Evolutionary conservation across 2,113 vertebrate genomes (phyloP), one percentile per base, ranked within the genome.

Genomic region (Fukomys damarensis): DNA sequence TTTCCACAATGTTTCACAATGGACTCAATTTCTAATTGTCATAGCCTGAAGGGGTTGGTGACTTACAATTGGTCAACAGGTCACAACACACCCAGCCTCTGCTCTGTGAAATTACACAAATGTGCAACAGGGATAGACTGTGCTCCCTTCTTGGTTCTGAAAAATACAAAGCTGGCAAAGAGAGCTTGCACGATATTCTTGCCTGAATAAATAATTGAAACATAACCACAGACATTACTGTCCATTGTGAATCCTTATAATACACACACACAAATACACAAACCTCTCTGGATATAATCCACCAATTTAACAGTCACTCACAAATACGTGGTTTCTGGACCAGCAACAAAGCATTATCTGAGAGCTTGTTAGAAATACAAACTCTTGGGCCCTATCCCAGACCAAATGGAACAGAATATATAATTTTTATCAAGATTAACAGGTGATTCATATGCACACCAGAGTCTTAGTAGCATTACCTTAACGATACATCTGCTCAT

Each of bases 21-120:
- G 52, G 66, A 17, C 19, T 49, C 28, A 41, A 28, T 90, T 95
- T 54, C 43, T 77, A 74, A 10, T 28, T 91, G 30, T 76, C 61
- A 68, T 22, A 54, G 56, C 32, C 32, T 80, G 41, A 49, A 24
- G 10, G 38, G 63, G 38, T 49, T 80, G 26, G 68, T 80, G 32
- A 28, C 49, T 59, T 93, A n/a, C 9, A 11, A 52, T 87, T n/a
- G 65, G 38, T 84, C 22, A 72, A 54, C 13, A 49, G 12, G 54
- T 84, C 12, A 56, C 43, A 82, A 41, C 30, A 81, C 4, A n/a
- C 35, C 46, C 38, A 82, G n/a, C 74, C 4, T 76, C 66, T 32
- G 61, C 16, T 93, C 49, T 76, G 22, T 56, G 38, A 91, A 95
- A 91, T 70, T 92, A 79, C 74, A 76, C 83, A 86, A 77, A 93